These are phyloP conservation scores for Eristalis arbustorum DNA, from an alignment of 2,888 invertebrate genomes.

Conservation along the genomic window DNA sequence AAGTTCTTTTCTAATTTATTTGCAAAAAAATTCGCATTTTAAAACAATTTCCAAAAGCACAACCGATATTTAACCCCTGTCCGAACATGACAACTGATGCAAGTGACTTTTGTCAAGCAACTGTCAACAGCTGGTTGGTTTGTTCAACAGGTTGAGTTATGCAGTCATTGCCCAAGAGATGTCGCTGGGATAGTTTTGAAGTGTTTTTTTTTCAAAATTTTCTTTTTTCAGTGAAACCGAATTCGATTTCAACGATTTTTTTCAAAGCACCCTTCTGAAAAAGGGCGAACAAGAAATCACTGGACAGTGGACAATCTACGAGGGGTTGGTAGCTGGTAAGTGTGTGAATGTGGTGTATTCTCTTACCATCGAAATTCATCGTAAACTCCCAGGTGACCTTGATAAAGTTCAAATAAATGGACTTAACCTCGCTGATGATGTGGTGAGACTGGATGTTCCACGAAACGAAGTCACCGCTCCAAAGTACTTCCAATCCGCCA, in stretches of 20 bases:
- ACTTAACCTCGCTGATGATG: slow-evolving; percentile 81
- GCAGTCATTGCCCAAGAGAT: background rate
- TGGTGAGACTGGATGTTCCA: slow-evolving; percentile 79
- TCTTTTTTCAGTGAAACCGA: slow-evolving; percentile 71
- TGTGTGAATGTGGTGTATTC: background rate
- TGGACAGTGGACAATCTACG: slow-evolving; percentile 75
- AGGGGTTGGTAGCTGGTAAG: slow-evolving; percentile 71
- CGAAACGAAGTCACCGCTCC: slow-evolving; percentile 80
- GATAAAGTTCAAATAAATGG: slow-evolving; percentile 80
- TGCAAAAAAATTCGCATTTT: too few species aligned
- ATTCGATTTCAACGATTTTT: slow-evolving; percentile 79
- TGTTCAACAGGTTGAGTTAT: background rate
- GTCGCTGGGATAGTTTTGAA: background rate
- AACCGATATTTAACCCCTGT: background rate
- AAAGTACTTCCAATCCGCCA: slow-evolving; percentile 79
- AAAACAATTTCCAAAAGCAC: too few species aligned
- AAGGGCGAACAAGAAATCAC: slow-evolving; percentile 79
- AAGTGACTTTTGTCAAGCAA: background rate
- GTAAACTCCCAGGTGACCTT: slow-evolving; percentile 75
- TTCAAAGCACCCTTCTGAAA: slow-evolving; percentile 79
- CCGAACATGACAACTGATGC: background rate
- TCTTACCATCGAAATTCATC: background rate
- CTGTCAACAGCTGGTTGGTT: background rate
- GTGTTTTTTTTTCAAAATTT: background rate
- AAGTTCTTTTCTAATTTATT: too few species aligned